Percentiles rank a stretch among this genome's conserved stretches.
Conservation (phyloP, 2,888 invertebrate species). For the Drosophila cognata region DNA sequence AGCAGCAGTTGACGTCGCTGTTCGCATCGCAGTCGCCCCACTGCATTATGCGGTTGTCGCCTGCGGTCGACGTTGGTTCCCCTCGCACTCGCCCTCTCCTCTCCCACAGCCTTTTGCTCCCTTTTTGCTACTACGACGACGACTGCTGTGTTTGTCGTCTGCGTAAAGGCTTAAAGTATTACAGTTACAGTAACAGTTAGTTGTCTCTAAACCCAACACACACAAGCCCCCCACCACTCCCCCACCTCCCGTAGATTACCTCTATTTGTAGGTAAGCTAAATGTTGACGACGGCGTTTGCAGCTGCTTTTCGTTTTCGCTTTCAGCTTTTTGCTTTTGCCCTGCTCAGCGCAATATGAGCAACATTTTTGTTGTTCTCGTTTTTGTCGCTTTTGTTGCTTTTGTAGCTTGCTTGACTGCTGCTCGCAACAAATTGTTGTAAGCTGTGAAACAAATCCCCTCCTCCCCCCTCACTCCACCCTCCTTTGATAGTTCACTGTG, state of each 20-base stretch:
- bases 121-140: conserved; percentile 9
- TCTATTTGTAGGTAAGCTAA: conserved; percentile 63
- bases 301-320: conserved; percentile 61
- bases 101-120: conserved; percentile 1
- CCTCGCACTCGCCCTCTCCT: not conserved
- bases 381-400: conserved; percentile 13
- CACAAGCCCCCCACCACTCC: not conserved
- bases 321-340: conserved; percentile 20
- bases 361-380: conserved; percentile 44
- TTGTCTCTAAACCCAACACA: conserved; percentile 9
- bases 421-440: conserved; percentile 76
- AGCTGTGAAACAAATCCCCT: conserved; percentile 75
- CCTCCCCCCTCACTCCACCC: not conserved
- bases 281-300: conserved; percentile 76
- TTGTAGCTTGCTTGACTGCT: conserved; percentile 42
- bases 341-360: conserved; percentile 69
- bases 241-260: not conserved
- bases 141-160: conserved; percentile 64
- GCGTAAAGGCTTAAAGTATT: conserved; percentile 79
- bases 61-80: conserved; percentile 45
- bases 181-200: conserved; percentile 71
- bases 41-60: conserved; percentile 74
- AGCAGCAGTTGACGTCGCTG: conserved; percentile 30
- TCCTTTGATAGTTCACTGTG: conserved; percentile 24
- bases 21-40: conserved; percentile 44